A percentile compares a stretch with the other conserved stretches of the same genome.
phyloP scores from a whole-genome alignment of 1,140 invertebrate genomes.

The honey bee (Apis mellifera) region Amel_HAv3.1 CM009932.2:10665501-10666000 shows the following conservation, averaged over 20 bases:
- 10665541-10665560: neutral
- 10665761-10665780: too few species aligned
- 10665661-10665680: conserved; percentile 63
- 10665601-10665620: conserved; percentile 66
- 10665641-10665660: conserved; percentile 52
- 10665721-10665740: conserved; percentile 55
- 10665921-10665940: too few species aligned
- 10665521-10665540: conserved; percentile 26
- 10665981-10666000: too few species aligned
- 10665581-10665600: conserved; percentile 78
- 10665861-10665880: too few species aligned
- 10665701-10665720: conserved; percentile 55
- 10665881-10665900: too few species aligned
- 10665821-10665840: too few species aligned
- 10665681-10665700: conserved; percentile 73
- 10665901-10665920: too few species aligned
- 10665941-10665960: too few species aligned
- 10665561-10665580: conserved; percentile 47
- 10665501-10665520: conserved; percentile 16
- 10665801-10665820: too few species aligned
- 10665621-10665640: conserved; percentile 66
- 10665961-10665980: too few species aligned
- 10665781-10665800: too few species aligned
- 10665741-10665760: neutral
- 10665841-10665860: too few species aligned